Evolutionary conservation across 1,140 invertebrate species (phyloP), one percentile per base, ranked within the genome.

Genomic region (Pseudomyrmex sp.): DNA sequence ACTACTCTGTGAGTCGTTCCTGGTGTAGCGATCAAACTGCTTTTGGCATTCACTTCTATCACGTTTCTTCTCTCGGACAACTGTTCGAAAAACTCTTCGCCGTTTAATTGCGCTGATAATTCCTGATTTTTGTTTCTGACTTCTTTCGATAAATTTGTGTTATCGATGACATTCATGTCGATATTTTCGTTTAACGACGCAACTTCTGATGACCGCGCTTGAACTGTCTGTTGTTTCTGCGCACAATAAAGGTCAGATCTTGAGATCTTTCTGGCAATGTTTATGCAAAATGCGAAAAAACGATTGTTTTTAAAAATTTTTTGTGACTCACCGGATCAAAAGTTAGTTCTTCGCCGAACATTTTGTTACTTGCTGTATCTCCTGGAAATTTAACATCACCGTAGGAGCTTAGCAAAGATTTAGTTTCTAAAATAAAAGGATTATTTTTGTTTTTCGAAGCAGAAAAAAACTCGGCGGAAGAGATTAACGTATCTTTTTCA

Each of bases 11-110:
- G 89, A 26, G 73, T 58, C 2, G 68, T 72, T 50, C 89, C 90
- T 13, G 91, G 85, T 72, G 73, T 65, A 3, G 85, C 88, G 1
- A 93, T 59, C 2, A 94, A 79, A 74, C 88, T 91, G 0, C 89
- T 90, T 0, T 87, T 86, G 0, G 82, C 58, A n/a, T 87, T 90
- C 0, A 94, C 18, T 5, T 94, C 92, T 0, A 89, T 50, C 10
- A 92, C 73, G 3, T 62, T 82, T 77, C 75, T 90, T 50, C 56
- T 83, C 35, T 70, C 82, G 4, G 76, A 46, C 46, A 13, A 23
- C 9, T 86, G 56, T 8, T 74, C 52, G 35, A 35, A 35, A 4
- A 35, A 35, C 5, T 35, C 35, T 35, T 35, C 5, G 35, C 5
- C 35, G 1, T 72, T 56, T 18, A 48, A 74, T 23, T 85, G 52